Evolutionary conservation across 2,113 vertebrate species (phyloP), one percentile per base, ranked within the genome.

Genomic region (Charadrius vociferus): DNA sequence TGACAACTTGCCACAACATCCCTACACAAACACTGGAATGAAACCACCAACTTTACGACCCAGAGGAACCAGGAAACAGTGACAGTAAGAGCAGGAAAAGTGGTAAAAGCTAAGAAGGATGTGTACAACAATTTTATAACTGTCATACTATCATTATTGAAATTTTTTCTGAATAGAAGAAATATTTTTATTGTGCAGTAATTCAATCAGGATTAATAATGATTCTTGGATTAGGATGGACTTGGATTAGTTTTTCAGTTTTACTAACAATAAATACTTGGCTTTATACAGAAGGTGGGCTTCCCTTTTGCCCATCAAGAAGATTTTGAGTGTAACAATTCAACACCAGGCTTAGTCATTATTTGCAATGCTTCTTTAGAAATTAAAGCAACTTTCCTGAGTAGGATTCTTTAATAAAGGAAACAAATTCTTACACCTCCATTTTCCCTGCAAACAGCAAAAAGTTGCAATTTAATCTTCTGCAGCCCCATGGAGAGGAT

Each of bases 391-490:
- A 41, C 34, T 56, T 93, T 65, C 39, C 10, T 73, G 58, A 78
- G 52, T 18, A 49, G 34, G n/a, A 72, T 61, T 59, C 27, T 87
- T 93, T 81, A 90, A 49, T 75, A 91, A 95, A 85, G 43, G 21
- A 75, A 95, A 71, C 3, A 0, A 92, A 92, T 61, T 52, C 29
- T 78, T 68, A 78, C 37, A 56, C 47, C 59, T 86, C 66, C 43
- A 9, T 79, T 85, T 88, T 80, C 62, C 80, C 89, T 62, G 24
- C 61, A 93, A 94, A 81, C 62, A 82, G 36, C n/a, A 85, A n/a
- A 93, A 95, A 89, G 73, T 17, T 93, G 77, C 61, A 94, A 75
- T 95, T 95, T 95, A 89, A 85, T 97, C 86, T 95, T 79, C 65
- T 84, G 49, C 41, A 72, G 89, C 73, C 86, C 73, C 36, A 82